These are phyloP conservation scores for Lepidocyrtinus sp. DNA, from an alignment of 2,888 invertebrate genomes.

Conservation along the genomic window DNA sequence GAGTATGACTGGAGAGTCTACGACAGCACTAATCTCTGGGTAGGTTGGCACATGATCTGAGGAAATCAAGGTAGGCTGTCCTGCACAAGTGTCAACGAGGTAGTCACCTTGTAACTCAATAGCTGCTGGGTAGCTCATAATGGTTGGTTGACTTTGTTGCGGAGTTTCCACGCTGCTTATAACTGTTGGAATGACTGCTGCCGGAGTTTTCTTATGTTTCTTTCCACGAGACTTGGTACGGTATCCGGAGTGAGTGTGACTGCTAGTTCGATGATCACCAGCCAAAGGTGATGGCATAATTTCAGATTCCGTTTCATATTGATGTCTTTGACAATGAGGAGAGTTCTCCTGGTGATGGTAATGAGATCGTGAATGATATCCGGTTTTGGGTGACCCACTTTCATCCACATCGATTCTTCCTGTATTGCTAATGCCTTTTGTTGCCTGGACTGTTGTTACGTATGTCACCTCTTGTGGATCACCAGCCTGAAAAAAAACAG, in stretches of 20 bases:
- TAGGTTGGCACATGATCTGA: conserved; percentile 41
- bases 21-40: conserved; percentile 22
- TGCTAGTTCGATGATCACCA: conserved; percentile 30
- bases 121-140: conserved; percentile 10
- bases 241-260: conserved; percentile 30
- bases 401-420: conserved; percentile 49
- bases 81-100: conserved; percentile 22
- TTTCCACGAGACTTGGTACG: conserved; percentile 52
- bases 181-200: conserved; percentile 40
- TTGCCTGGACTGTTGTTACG: conserved; percentile 31
- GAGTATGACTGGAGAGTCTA: conserved; percentile 38
- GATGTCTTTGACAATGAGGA: conserved; percentile 49
- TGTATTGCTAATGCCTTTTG: conserved; percentile 35
- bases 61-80: conserved; percentile 20
- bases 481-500: conserved; percentile 32
- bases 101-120: conserved; percentile 26
- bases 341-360: conserved; percentile 43
- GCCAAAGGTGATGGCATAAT: conserved; percentile 34
- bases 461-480: conserved; percentile 42
- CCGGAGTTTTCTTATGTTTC: conserved; percentile 45
- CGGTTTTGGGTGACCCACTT: conserved; percentile 52
- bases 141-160: not conserved
- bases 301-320: conserved; percentile 47
- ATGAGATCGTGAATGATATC: conserved; percentile 53
- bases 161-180: conserved; percentile 40